Evolutionary conservation across 1,140 invertebrate species (phyloP), one percentile per base, ranked within the genome.

Genomic region (Scaptodrosophila lebanonensis): DNA sequence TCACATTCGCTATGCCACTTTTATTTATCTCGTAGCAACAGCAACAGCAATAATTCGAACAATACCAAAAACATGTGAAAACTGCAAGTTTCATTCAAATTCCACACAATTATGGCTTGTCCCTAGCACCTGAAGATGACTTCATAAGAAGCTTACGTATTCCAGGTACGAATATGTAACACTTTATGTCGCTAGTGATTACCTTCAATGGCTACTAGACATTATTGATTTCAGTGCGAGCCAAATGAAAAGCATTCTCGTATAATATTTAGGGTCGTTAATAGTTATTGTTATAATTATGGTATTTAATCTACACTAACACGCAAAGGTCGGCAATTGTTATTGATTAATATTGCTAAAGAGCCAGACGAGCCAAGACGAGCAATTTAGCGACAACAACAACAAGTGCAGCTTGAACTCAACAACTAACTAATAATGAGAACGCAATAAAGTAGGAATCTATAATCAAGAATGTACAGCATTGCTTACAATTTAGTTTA

Each of bases 321-420:
- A 79, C 68, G 73, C 68, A 82, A 75, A 73, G 75, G 73, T 66
- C 60, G 69, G 47, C 65, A 53, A 61, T 82, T 65, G 50, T 39
- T 58, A 79, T 79, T 82, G 73, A 79, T 79, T 79, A 82, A 65
- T 60, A 66, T 68, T 36, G n/a, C 18, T 42, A 56, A n/a, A n/a
- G n/a, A n/a, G 73, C 68, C 61, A 79, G 67, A 76, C 63, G 56
- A 25, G 16, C 50, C 22, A 16, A 48, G 35, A 15, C 20, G 13
- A 5, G 29, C 51, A 52, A 62, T 38, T 45, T 57, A 66, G 62
- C 57, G 66, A 79, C 62, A 73, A 71, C 58, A 67, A 60, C 38
- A 63, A 59, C 50, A 67, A 53, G 32, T 38, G 47, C 12, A 18
- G 17, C 4, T 12, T n/a, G n/a, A n/a, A n/a, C n/a, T n/a, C n/a